Percentiles rank a stretch among this genome's conserved stretches.
phyloP scores from a whole-genome alignment of 2,888 invertebrate genomes.

The Bellardia bayeri region DNA sequence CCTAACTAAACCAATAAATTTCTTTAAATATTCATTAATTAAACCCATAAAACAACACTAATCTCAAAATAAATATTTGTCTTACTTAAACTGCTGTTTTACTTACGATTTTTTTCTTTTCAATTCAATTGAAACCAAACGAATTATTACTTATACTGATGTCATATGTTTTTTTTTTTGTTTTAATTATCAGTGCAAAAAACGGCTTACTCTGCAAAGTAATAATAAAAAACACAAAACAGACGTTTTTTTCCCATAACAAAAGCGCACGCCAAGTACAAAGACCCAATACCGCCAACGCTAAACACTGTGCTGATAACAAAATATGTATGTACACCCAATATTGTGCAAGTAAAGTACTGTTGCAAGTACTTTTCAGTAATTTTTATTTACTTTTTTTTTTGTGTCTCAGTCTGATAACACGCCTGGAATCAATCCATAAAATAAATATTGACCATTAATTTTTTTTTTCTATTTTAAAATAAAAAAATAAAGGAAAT shows the following conservation, averaged over 20 bases:
- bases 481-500: neutral
- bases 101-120: neutral
- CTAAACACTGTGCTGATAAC: conserved; percentile 1
- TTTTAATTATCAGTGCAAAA: conserved; percentile 1
- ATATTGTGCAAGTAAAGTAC: neutral
- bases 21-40: too few relatives aligned
- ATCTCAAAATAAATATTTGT: too few relatives aligned
- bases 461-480: neutral
- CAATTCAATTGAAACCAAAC: neutral
- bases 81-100: neutral
- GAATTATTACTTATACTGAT: neutral
- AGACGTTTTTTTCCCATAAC: conserved; percentile 24
- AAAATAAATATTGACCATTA: conserved; percentile 21
- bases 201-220: neutral
- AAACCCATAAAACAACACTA: too few relatives aligned
- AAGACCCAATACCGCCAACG: conserved; percentile 16
- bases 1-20: too few relatives aligned
- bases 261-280: conserved; percentile 41
- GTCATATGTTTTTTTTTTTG: conserved; percentile 13
- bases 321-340: neutral
- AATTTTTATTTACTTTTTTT: neutral
- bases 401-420: conserved; percentile 27
- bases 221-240: neutral
- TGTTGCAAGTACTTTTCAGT: neutral
- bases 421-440: conserved; percentile 1